phyloP scores from a whole-genome alignment of 1,140 invertebrate genomes.

The Sycophila sp. region DNA sequence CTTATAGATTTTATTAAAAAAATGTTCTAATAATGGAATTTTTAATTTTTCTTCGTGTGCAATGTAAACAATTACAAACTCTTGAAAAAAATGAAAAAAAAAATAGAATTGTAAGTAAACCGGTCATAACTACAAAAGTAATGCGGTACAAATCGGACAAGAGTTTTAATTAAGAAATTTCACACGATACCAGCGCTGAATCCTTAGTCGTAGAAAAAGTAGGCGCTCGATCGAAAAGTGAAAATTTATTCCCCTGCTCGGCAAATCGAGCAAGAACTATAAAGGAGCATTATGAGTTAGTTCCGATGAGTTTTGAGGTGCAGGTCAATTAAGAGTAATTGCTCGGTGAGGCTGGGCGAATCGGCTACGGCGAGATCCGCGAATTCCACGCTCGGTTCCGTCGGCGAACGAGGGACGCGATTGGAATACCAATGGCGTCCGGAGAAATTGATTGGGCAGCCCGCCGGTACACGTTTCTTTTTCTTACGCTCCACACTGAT shows the following conservation, averaged over 20 bases:
- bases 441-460: conserved; percentile 9
- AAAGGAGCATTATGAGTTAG: neutral
- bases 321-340: conserved; percentile 49
- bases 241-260: too few species aligned
- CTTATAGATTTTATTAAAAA: too few species aligned
- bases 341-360: conserved; percentile 12
- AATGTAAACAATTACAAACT: too few species aligned
- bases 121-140: too few species aligned
- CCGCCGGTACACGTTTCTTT: neutral
- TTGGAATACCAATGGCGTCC: conserved; percentile 42
- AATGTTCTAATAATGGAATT: too few species aligned
- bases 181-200: neutral
- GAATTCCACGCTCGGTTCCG: conserved; percentile 40
- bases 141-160: too few species aligned
- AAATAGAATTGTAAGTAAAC: too few species aligned
- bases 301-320: conserved; percentile 35
- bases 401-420: conserved; percentile 33
- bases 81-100: too few species aligned
- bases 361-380: conserved; percentile 33
- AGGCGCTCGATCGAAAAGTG: too few species aligned
- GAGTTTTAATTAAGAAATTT: neutral
- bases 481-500: neutral
- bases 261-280: neutral
- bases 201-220: too few species aligned
- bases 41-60: too few species aligned